Evolutionary conservation across 2,888 invertebrate genomes (phyloP).

Genomic region (Cephalotes varians): DNA sequence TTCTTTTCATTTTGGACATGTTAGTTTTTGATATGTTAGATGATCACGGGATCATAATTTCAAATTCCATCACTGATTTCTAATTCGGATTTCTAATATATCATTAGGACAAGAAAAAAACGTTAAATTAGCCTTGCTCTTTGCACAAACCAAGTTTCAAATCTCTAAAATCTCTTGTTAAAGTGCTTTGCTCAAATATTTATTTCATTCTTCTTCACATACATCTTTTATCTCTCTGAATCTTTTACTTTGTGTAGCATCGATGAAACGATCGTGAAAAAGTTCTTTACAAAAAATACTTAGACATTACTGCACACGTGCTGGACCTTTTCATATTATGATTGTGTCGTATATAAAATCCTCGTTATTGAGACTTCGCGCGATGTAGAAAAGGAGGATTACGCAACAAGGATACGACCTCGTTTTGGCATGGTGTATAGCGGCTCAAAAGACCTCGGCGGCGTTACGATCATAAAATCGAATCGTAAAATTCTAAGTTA

Average conservation of each 20-base stretch:
- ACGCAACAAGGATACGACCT: constrained; percentile 35
- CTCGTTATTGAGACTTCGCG: constrained; percentile 26
- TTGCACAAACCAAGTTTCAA: background rate
- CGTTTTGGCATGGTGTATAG: constrained; percentile 27
- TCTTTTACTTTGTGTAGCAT: constrained; percentile 3
- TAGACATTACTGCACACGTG: background rate
- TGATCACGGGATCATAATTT: background rate
- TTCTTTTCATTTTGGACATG: too few species aligned
- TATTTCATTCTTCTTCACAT: background rate
- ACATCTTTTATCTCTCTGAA: background rate
- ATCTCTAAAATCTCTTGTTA: background rate
- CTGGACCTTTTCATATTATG: constrained; percentile 29
- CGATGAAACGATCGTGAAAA: constrained; percentile 16
- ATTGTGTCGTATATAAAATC: constrained; percentile 50
- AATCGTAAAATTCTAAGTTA: constrained; percentile 68
- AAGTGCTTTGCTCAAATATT: background rate
- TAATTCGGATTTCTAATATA: background rate
- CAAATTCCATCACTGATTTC: too few species aligned
- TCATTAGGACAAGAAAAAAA: background rate
- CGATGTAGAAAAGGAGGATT: background rate
- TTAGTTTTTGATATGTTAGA: background rate
- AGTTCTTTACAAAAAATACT: constrained; percentile 23
- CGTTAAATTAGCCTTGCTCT: background rate
- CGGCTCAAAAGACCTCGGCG: constrained; percentile 28
- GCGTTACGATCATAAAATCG: constrained; percentile 69